These are phyloP conservation scores for Cheumatopsyche charites DNA, from an alignment of 1,140 invertebrate species.

Conservation along the genomic window DNA sequence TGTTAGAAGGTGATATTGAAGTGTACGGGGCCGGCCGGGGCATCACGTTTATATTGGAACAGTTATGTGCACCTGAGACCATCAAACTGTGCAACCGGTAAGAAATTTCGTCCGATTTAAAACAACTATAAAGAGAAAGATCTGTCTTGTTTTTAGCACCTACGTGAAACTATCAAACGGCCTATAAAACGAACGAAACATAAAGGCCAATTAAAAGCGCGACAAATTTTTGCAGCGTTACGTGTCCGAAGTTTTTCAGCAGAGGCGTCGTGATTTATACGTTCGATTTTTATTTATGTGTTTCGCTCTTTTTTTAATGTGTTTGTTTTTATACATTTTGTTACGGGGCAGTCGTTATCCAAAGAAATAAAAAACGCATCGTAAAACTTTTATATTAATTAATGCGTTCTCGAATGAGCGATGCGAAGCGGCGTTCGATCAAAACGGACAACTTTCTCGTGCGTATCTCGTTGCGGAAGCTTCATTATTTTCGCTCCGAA, in stretches of 20 bases:
- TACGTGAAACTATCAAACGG: too few species aligned
- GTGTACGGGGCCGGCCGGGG: conserved; percentile 28
- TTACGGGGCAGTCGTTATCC: neutral
- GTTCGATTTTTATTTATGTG: neutral
- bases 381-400: conserved; percentile 6
- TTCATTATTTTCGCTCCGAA: conserved; percentile 11
- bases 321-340: too few species aligned
- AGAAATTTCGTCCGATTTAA: too few species aligned
- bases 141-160: too few species aligned
- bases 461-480: conserved; percentile 2
- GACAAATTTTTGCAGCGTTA: conserved; percentile 13
- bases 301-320: too few species aligned
- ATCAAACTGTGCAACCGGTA: conserved; percentile 22
- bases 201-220: neutral
- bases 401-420: conserved; percentile 3
- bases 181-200: neutral
- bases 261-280: conserved; percentile 3
- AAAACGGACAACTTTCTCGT: conserved; percentile 18
- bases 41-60: conserved; percentile 38
- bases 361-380: neutral
- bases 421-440: neutral
- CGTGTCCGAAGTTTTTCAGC: neutral
- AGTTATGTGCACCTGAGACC: conserved; percentile 20
- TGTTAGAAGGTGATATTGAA: conserved; percentile 39
- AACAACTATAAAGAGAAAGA: too few species aligned